These are phyloP conservation scores for Belonocnema kinseyi DNA, from an alignment of 1,140 invertebrate genomes.

Conservation along the genomic window DNA sequence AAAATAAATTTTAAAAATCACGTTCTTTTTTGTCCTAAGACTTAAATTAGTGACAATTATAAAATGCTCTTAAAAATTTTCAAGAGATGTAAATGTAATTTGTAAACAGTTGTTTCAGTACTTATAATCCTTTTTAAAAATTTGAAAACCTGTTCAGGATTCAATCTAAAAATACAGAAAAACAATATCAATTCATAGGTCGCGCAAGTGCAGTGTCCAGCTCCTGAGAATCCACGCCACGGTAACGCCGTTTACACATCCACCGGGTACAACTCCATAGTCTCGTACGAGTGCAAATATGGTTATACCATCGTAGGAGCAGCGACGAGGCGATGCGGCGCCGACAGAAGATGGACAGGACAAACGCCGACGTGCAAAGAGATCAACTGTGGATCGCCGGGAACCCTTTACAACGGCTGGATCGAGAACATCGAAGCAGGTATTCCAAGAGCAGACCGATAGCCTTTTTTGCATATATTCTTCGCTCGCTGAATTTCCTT, in stretches of 20 bases:
- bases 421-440: constrained; percentile 91
- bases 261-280: constrained; percentile 94
- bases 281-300: constrained; percentile 94
- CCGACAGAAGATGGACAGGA: constrained; percentile 95
- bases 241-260: constrained; percentile 94
- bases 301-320: constrained; percentile 93
- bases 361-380: constrained; percentile 92
- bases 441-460: constrained; percentile 39
- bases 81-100: too few species aligned
- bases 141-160: constrained; percentile 1
- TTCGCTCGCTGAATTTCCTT: constrained; percentile 9
- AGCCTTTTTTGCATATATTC: constrained; percentile 25
- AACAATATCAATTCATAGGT: constrained; percentile 72
- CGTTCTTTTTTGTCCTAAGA: too few species aligned
- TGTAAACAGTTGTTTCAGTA: too few species aligned
- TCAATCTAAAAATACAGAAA: neutral
- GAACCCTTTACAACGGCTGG: constrained; percentile 95
- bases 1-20: too few species aligned
- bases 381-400: constrained; percentile 95
- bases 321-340: constrained; percentile 89
- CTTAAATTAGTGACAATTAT: too few species aligned
- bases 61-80: too few species aligned
- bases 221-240: constrained; percentile 91
- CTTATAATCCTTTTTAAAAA: neutral
- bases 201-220: constrained; percentile 91